These are phyloP conservation scores for Epinotia bilunana DNA, from an alignment of 2,888 invertebrate species.

Conservation along the genomic window DNA sequence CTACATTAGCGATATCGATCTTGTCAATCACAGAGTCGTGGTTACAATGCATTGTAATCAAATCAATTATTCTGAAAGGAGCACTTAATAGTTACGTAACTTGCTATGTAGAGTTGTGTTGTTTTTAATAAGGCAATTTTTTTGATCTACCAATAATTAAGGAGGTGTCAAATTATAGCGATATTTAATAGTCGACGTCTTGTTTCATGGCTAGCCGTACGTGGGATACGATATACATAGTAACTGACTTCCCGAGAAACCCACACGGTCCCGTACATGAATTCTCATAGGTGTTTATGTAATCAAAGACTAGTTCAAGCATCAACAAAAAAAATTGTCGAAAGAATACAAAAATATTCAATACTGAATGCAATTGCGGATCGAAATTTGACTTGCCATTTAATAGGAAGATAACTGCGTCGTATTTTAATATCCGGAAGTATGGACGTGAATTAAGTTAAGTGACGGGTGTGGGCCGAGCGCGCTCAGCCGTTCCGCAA, in stretches of 20 bases:
- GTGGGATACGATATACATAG: not conserved
- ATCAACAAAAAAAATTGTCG: not conserved
- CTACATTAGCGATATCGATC: conserved; percentile 56
- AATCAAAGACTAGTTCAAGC: not conserved
- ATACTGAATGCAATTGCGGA: not conserved
- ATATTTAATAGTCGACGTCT: not conserved
- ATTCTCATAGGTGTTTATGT: not conserved
- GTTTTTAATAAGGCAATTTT: not conserved
- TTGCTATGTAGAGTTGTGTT: conserved; percentile 16
- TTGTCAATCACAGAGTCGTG: conserved; percentile 64
- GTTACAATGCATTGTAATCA: conserved; percentile 61
- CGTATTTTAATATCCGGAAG: conserved; percentile 59
- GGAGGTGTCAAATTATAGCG: conserved; percentile 23
- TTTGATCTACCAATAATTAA: not conserved
- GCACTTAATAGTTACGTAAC: conserved; percentile 54
- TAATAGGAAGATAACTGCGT: conserved; percentile 19
- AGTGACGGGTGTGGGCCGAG: conserved; percentile 66
- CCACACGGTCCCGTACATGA: not conserved
- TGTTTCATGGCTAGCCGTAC: conserved; percentile 1
- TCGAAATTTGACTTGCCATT: conserved; percentile 4
- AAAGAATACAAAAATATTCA: not conserved
- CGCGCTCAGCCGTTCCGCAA: conserved; percentile 62
- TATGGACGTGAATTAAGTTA: conserved; percentile 63
- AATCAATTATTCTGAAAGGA: conserved; percentile 58
- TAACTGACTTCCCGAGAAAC: not conserved